Percentiles rank a stretch among this genome's conserved stretches.
Evolutionary conservation across 2,797 vertebrate genomes (phyloP).

Genomic region (Sebastes cheni): DNA sequence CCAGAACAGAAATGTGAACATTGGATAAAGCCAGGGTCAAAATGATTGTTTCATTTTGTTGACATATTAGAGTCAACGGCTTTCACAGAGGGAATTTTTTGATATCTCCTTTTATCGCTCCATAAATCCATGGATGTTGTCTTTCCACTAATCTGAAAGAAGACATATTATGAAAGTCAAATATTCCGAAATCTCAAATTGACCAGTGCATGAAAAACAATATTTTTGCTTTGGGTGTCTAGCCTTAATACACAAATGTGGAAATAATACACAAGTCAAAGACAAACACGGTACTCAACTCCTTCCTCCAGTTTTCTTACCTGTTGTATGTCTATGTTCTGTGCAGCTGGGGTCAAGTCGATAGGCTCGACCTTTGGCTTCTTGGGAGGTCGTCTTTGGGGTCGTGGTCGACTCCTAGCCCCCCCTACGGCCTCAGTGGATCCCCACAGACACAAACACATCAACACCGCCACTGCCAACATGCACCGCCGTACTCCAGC

Average conservation of each 20-base stretch:
- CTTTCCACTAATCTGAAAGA: too few species aligned
- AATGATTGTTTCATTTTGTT: too few species aligned
- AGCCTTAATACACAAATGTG: not conserved
- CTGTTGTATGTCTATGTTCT: constrained; percentile 70
- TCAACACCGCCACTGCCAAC: constrained; percentile 29
- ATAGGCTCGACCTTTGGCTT: constrained; percentile 51
- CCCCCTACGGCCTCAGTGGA: constrained; percentile 62
- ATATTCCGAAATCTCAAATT: too few species aligned
- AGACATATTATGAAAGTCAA: too few species aligned
- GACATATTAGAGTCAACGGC: too few species aligned
- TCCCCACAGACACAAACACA: constrained; percentile 59
- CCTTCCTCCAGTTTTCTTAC: constrained; percentile 44
- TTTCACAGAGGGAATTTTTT: too few species aligned
- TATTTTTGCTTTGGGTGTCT: too few species aligned
- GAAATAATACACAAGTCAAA: not conserved
- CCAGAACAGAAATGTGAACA: too few species aligned
- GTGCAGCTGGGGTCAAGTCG: constrained; percentile 39
- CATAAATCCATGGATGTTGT: too few species aligned
- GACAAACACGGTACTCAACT: not conserved
- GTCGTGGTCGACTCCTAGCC: constrained; percentile 66
- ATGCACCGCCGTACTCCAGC: constrained; percentile 27
- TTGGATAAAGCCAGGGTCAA: too few species aligned
- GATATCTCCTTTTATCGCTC: too few species aligned
- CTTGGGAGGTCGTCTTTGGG: constrained; percentile 54
- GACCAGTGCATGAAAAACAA: too few species aligned